Evolutionary conservation across 2,113 vertebrate genomes (phyloP).

Genomic region (Aleadryas rufinucha): DNA sequence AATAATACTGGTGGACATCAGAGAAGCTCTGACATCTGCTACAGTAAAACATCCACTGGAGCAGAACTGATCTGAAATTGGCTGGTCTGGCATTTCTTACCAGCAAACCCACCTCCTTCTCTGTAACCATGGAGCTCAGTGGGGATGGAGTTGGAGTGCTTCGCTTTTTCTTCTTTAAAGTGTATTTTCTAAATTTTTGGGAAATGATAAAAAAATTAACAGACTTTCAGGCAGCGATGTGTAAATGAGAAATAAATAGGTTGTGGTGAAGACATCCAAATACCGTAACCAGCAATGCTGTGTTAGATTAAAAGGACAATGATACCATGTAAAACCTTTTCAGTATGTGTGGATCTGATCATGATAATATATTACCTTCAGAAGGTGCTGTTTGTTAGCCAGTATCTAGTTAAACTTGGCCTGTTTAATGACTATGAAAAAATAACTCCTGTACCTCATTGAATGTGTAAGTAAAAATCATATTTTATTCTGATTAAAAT

Average conservation of each 20-base stretch:
- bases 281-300: not conserved
- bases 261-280: not conserved
- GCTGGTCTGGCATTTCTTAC: not conserved
- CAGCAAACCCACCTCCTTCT: not conserved
- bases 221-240: not conserved
- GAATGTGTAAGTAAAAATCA: not conserved
- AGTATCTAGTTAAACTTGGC: not conserved
- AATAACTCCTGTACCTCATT: not conserved
- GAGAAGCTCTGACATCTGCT: not conserved
- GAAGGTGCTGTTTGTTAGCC: not conserved
- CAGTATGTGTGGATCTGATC: not conserved
- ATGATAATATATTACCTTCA: not conserved
- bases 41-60: not conserved
- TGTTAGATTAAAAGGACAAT: not conserved
- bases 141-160: not conserved
- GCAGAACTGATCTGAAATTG: not conserved
- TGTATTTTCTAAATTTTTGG: not conserved
- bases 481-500: not conserved
- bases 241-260: not conserved
- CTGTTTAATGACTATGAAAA: not conserved
- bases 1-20: not conserved
- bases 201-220: not conserved
- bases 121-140: not conserved
- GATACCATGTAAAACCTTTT: not conserved
- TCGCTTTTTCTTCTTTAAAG: not conserved